These are phyloP conservation scores for Cotesia typhae DNA, from an alignment of 1,140 invertebrate genomes.

Conservation along the genomic window DNA sequence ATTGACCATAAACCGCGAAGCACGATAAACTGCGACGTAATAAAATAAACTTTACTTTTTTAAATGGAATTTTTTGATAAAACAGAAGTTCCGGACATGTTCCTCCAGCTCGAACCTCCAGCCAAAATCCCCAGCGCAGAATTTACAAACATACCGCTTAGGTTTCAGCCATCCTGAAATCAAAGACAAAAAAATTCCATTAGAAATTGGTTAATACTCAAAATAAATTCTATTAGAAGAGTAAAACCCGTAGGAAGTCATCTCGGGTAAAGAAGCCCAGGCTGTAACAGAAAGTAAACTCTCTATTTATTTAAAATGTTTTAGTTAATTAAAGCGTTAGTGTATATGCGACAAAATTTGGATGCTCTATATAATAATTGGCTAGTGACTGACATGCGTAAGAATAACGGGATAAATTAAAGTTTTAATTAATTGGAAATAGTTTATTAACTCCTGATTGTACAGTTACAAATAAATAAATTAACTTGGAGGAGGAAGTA, in stretches of 20 bases:
- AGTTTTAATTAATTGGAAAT: no score
- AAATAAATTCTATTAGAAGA: constrained; percentile 37
- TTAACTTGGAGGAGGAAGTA: no score
- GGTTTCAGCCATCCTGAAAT: neutral
- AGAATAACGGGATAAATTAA: no score
- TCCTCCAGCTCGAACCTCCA: neutral
- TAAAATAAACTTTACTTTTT: neutral
- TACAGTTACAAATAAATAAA: no score
- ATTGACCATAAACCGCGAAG: no score
- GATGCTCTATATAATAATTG: no score
- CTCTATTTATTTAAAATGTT: neutral
- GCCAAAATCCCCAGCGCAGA: neutral
- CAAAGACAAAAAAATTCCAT: neutral
- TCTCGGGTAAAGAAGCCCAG: constrained; percentile 43
- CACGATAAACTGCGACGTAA: no score
- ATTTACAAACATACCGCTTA: neutral
- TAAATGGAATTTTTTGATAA: neutral
- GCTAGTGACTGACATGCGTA: no score
- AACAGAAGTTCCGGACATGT: neutral
- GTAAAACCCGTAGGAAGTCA: constrained; percentile 37
- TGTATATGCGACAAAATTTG: no score
- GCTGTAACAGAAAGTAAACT: constrained; percentile 47
- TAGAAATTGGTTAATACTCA: neutral
- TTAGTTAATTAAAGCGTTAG: no score
- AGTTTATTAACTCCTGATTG: no score